Conservation (phyloP, 2,113 vertebrate species). For the Syrrhaptes paradoxus region DNA sequence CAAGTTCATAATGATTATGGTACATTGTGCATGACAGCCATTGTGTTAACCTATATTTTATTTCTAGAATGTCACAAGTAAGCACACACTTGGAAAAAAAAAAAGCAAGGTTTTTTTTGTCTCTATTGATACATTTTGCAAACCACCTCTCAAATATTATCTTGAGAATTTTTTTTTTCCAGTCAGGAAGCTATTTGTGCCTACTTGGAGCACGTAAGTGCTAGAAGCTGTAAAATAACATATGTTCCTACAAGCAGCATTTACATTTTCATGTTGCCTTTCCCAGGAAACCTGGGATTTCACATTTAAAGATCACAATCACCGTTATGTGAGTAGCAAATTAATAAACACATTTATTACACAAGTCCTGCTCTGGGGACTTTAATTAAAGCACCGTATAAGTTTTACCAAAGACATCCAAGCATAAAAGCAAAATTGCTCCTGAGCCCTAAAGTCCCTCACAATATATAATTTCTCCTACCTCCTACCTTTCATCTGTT, state of each 20-base stretch:
- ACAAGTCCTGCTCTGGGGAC: not conserved
- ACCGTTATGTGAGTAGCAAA: not conserved
- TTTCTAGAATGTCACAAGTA: not conserved
- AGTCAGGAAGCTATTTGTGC: not conserved
- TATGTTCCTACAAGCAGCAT: not conserved
- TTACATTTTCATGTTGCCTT: not conserved
- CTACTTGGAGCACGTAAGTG: not conserved
- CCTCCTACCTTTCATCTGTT: not conserved
- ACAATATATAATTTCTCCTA: not conserved
- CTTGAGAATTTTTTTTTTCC: not conserved
- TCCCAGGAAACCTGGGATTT: not conserved
- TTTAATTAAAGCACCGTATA: not conserved
- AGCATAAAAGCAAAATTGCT: not conserved
- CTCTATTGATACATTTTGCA: not conserved
- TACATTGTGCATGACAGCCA: not conserved
- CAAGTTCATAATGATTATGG: not conserved
- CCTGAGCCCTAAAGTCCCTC: not conserved
- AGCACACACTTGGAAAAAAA: not conserved
- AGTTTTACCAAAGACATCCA: not conserved
- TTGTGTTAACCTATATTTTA: not conserved
- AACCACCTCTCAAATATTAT: not conserved
- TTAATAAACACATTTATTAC: not conserved
- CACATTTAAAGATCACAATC: not conserved
- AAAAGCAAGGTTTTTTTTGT: too few species aligned
- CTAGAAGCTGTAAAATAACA: not conserved